These are phyloP conservation scores for Coracopsis vasa DNA, from an alignment of 2,113 vertebrate genomes.

Conservation along the genomic window DNA sequence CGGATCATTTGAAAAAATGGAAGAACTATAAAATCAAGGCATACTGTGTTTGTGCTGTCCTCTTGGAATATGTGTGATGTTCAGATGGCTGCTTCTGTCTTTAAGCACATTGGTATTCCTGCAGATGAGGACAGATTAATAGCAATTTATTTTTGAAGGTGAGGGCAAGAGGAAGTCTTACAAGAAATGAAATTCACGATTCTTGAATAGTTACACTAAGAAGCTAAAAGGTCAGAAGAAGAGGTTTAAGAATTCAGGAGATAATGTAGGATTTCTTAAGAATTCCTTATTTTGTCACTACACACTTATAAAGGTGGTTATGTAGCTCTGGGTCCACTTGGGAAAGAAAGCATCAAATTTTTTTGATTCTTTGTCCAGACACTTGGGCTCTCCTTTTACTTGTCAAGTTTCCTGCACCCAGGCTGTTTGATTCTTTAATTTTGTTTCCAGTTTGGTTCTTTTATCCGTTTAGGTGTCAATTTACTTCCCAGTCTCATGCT, in stretches of 20 bases:
- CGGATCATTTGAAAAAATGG: neutral
- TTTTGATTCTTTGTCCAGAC: neutral
- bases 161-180: neutral
- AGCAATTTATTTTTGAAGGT: neutral
- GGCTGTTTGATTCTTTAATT: neutral
- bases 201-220: neutral
- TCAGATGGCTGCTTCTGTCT: neutral
- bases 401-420: neutral
- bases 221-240: neutral
- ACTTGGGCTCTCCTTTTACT: neutral
- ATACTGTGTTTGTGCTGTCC: neutral
- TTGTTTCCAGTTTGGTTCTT: neutral
- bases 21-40: neutral
- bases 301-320: neutral
- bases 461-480: rapidly evolving
- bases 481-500: neutral
- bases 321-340: neutral
- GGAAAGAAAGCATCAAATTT: neutral
- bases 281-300: neutral
- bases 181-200: neutral
- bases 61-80: neutral
- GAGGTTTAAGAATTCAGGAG: neutral
- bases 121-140: neutral
- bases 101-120: neutral
- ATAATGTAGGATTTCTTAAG: neutral